Base-by-base conservation (phyloP, 2,888 invertebrate species). In the Helleia helle region DNA sequence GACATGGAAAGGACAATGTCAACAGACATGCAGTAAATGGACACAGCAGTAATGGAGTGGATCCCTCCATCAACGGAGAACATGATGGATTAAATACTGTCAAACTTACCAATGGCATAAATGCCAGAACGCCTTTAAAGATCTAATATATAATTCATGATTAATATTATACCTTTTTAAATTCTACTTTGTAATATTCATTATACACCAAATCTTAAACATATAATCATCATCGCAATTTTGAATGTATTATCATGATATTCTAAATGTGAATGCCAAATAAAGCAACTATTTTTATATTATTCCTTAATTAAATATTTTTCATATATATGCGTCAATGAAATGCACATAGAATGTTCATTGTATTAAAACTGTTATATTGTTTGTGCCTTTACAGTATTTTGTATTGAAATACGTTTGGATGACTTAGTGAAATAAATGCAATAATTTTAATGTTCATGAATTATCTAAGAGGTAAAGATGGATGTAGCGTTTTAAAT, bases 211-310 rank as follows among this genome's bases (percentile, higher is more conserved):
- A 69, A 58, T 38, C 51, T 41, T 48, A 50, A 49, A 44, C 43
- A 49, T 55, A 56, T 61, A 52, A 65, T 65, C 22, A 13, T 34
- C 4, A n/a, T 11, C 18, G 18, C 22, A 22, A 22, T 22, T 34
- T 34, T 11, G 12, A 34, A 34, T 34, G 22, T 34, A 22, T 22
- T 34, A 22, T 34, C 18, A 18, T 34, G 6, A 31, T 31, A 17
- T 11, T 34, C 17, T 34, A 34, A 34, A 34, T 71, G 56, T 73
- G 70, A 65, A 75, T 65, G 73, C 74, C 77, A 79, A 77, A 80
- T 73, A 69, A 75, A 70, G 48, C 45, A 73, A 75, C 69, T 81
- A 83, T 83, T 83, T 83, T 83, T 81, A 70, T 79, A 81, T 62
- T 63, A 71, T 68, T 64, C 61, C 62, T 73, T 69, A 59, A 70